phyloP scores from a whole-genome alignment of 2,113 vertebrate genomes.

The Heterocephalus glaber region DNA sequence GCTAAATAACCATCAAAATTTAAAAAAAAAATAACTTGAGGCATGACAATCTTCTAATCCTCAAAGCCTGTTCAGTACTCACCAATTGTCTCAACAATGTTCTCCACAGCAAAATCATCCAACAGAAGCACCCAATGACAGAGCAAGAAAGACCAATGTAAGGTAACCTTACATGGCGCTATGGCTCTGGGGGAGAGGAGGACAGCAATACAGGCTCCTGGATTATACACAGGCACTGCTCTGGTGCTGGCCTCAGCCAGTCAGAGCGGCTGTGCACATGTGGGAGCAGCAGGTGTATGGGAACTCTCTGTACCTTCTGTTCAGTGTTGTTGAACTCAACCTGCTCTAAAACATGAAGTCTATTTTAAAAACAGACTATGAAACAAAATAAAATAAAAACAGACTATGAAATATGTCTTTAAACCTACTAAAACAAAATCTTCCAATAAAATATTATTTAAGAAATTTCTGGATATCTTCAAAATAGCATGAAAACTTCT shows the following conservation, averaged over 20 bases:
- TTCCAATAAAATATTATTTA: neutral
- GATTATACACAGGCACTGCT: no score
- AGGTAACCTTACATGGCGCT: neutral
- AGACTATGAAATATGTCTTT: conserved; percentile 26
- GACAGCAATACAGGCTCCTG: neutral
- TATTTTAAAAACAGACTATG: neutral
- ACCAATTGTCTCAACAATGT: neutral
- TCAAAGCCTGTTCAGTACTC: neutral
- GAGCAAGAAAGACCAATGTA: neutral
- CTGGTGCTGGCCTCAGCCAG: neutral
- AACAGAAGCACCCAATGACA: neutral
- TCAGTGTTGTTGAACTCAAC: conserved; percentile 7
- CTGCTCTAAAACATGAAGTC: neutral
- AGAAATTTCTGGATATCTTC: neutral
- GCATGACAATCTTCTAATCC: neutral
- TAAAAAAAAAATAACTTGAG: neutral
- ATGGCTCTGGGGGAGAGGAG: neutral
- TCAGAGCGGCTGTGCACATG: accelerated
- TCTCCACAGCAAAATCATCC: neutral
- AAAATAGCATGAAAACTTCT: conserved; percentile 54
- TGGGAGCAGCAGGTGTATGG: accelerated
- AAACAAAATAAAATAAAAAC: conserved; percentile 17
- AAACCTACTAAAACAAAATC: conserved; percentile 12
- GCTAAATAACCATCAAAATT: neutral
- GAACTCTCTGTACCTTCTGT: neutral